Percentiles rank a stretch among this genome's conserved stretches.
Evolutionary conservation across 64 coral and sea anemone genomes (phyloP).

Genomic region (Dendrophyllia cribrosa): DNA sequence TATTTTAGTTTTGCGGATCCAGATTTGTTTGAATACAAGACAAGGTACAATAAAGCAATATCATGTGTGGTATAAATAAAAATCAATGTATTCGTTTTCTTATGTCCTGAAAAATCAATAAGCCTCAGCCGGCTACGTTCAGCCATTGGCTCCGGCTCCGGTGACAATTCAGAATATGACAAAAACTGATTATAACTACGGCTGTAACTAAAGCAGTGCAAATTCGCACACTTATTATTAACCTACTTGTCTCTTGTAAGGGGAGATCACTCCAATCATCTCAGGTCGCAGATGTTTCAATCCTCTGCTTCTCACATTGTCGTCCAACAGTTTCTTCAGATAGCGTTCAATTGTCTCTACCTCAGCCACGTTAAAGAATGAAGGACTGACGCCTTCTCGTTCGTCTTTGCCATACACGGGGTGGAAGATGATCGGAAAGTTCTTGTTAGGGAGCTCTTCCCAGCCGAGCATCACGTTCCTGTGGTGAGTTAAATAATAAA

Average conservation of each 20-base stretch:
- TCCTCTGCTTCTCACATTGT: slow-evolving; percentile 54
- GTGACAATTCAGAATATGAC: too few relatives aligned
- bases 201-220: too few relatives aligned
- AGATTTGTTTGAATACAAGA: too few relatives aligned
- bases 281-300: slow-evolving; percentile 65
- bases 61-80: too few relatives aligned
- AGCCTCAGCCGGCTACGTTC: too few relatives aligned
- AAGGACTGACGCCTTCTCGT: slow-evolving; percentile 73
- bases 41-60: too few relatives aligned
- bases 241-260: slow-evolving; percentile 87
- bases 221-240: too few relatives aligned
- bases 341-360: slow-evolving; percentile 85
- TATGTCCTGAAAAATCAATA: too few relatives aligned
- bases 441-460: slow-evolving; percentile 78
- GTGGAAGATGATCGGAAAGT: slow-evolving; percentile 82
- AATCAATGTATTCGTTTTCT: too few relatives aligned
- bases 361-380: slow-evolving; percentile 46
- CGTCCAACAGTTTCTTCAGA: slow-evolving; percentile 80
- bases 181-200: too few relatives aligned
- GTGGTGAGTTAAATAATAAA: not conserved
- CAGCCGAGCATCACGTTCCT: slow-evolving; percentile 68
- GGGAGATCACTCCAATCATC: slow-evolving; percentile 84
- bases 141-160: too few relatives aligned
- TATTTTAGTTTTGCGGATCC: too few relatives aligned
- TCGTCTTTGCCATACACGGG: slow-evolving; percentile 78